Conservation (phyloP, 2,113 vertebrate species). For the Petromus typicus region DNA sequence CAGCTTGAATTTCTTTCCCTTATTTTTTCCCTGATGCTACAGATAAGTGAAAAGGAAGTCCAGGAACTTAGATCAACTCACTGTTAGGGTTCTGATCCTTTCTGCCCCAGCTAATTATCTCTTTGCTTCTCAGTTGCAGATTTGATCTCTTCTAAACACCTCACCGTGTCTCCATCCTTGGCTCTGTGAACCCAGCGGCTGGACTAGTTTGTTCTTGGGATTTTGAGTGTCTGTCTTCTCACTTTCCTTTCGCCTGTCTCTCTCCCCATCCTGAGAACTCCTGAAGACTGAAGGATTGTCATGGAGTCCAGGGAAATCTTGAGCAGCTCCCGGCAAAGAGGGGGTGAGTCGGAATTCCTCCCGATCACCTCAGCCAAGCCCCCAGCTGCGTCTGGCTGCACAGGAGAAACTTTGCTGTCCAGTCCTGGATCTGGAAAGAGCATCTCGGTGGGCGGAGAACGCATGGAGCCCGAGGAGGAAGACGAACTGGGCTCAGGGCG, state of each 20-base stretch:
- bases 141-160: conserved; percentile 83
- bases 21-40: not conserved
- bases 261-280: conserved; percentile 74
- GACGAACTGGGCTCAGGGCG: conserved; percentile 91
- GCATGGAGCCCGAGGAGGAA: conserved; percentile 92
- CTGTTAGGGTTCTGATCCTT: not conserved
- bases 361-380: conserved; percentile 79
- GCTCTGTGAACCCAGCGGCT: conserved; percentile 77
- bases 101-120: conserved; percentile 47
- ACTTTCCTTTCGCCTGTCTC: conserved; percentile 39
- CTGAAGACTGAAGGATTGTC: conserved; percentile 83
- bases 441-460: conserved; percentile 86
- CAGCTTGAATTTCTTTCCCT: conserved; percentile 1
- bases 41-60: not conserved
- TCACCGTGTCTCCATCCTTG: conserved; percentile 72
- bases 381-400: conserved; percentile 60
- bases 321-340: conserved; percentile 93
- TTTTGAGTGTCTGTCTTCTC: conserved; percentile 55
- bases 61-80: not conserved
- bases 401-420: conserved; percentile 85
- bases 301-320: conserved; percentile 97
- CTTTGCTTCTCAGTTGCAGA: conserved; percentile 85
- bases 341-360: conserved; percentile 91
- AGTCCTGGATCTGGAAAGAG: conserved; percentile 84
- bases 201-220: conserved; percentile 71